Conservation (phyloP, 2,888 invertebrate genomes). For the Suillia variegata region DNA sequence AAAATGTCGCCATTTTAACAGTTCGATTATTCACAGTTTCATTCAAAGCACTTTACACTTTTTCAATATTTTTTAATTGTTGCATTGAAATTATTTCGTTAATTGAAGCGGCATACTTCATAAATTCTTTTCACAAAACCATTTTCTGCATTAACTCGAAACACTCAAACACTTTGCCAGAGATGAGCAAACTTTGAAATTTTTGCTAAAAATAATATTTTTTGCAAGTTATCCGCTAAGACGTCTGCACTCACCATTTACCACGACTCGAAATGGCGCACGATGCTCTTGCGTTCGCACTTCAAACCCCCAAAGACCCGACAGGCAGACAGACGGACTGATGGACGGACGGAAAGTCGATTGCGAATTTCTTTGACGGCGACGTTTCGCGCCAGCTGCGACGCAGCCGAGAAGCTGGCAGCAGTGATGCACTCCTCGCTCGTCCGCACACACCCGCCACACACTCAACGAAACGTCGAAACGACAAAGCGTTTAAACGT, state of each 20-base stretch:
- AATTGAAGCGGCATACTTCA: too few relatives aligned
- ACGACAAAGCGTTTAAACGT: slow-evolving; percentile 8
- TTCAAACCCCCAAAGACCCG: slow-evolving; percentile 40
- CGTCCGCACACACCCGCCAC: slow-evolving; percentile 22
- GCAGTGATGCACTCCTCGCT: background rate
- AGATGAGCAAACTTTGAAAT: too few relatives aligned
- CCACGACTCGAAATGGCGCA: slow-evolving; percentile 59
- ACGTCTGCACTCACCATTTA: slow-evolving; percentile 56
- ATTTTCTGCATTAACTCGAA: too few relatives aligned
- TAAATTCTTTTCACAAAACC: too few relatives aligned
- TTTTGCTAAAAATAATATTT: background rate
- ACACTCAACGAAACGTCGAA: slow-evolving; percentile 29
- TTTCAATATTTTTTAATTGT: too few relatives aligned
- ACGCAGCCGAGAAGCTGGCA: background rate
- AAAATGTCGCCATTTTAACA: too few relatives aligned
- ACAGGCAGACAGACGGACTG: too few relatives aligned
- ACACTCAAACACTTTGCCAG: too few relatives aligned
- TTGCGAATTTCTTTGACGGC: slow-evolving; percentile 23
- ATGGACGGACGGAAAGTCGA: slow-evolving; percentile 8
- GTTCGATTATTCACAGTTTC: too few relatives aligned
- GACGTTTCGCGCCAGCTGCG: slow-evolving; percentile 9
- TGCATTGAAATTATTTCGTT: too few relatives aligned
- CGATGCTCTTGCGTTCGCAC: slow-evolving; percentile 45
- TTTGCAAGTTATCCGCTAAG: slow-evolving; percentile 36
- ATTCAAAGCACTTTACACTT: too few relatives aligned